These are phyloP conservation scores for Thera obeliscata DNA, from an alignment of 2,888 invertebrate species.

Conservation along the genomic window DNA sequence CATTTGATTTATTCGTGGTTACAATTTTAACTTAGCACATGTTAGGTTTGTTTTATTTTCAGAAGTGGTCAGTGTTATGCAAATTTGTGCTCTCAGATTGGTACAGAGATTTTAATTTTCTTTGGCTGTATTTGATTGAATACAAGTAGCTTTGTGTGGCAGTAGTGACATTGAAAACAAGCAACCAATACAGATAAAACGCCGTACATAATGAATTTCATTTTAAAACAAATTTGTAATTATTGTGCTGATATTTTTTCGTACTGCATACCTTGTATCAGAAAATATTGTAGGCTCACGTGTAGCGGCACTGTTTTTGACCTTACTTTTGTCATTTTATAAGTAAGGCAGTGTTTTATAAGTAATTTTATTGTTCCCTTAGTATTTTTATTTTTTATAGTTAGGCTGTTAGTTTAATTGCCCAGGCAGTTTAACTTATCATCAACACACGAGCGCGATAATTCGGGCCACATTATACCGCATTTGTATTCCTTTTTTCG, in stretches of 20 bases:
- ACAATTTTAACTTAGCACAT: slow-evolving; percentile 58
- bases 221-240: too few species aligned
- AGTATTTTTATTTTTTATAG: too few species aligned
- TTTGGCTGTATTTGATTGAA: background rate
- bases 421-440: background rate
- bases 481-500: slow-evolving; percentile 75
- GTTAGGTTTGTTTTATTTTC: slow-evolving; percentile 50
- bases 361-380: too few species aligned
- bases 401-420: background rate
- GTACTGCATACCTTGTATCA: too few species aligned
- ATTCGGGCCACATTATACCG: slow-evolving; percentile 58
- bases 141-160: background rate
- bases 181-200: too few species aligned
- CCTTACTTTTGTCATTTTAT: too few species aligned
- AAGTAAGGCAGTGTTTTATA: too few species aligned
- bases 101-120: background rate
- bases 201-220: too few species aligned
- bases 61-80: slow-evolving; percentile 25
- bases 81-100: slow-evolving; percentile 13
- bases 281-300: too few species aligned
- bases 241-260: too few species aligned
- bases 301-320: too few species aligned
- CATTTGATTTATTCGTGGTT: slow-evolving; percentile 67
- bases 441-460: slow-evolving; percentile 36
- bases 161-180: too few species aligned